Base-by-base conservation (phyloP, 2,113 vertebrate genomes). In the Scytalopus superciliaris region DNA sequence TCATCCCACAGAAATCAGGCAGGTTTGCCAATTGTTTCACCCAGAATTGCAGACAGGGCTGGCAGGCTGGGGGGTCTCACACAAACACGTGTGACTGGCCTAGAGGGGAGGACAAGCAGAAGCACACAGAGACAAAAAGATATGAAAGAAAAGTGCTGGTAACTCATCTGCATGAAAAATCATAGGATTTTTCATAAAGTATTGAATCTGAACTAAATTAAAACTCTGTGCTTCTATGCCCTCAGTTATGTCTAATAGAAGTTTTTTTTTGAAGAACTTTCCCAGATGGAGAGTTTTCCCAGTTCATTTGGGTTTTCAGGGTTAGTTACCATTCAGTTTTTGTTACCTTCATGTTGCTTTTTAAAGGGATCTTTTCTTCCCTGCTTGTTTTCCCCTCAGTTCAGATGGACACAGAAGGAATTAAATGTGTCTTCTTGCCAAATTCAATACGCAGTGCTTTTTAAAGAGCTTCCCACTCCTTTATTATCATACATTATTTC, bases 1-100 rank as follows among this genome's bases (percentile, higher is more conserved):
- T 7, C 2, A 2, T 19, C 7, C 3, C 0, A 1, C 9, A 52
- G 37, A 22, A 25, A 15, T 39, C 27, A 5, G 25, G 9, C 19
- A 40, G 27, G 4, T 22, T 37, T 33, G 39, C 14, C 18, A 0
- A 5, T 19, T 7, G 42, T 14, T 57, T 44, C 55, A 6, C 1
- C 7, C 10, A 15, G 40, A 23, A 6, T 5, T 73, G 13, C 15
- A 21, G 35, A 11, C 1, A 8, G 11, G 35, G 17, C 42, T 83
- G 67, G 33, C 24, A 78, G 19, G 19, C 14, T 23, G 17, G 3
- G 16, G 8, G 22, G 6, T 18, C 30, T 39, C 42, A 0, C 53
- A n/a, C 39, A 24, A 64, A 33, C 8, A 1, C 0, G 1, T 2
- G 5, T 6, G 15, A 2, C 45, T 62, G 59, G 39, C 31, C 44